These are phyloP conservation scores for Oasisia sp. DNA, from an alignment of 2,888 invertebrate genomes.

Conservation along the genomic window DNA sequence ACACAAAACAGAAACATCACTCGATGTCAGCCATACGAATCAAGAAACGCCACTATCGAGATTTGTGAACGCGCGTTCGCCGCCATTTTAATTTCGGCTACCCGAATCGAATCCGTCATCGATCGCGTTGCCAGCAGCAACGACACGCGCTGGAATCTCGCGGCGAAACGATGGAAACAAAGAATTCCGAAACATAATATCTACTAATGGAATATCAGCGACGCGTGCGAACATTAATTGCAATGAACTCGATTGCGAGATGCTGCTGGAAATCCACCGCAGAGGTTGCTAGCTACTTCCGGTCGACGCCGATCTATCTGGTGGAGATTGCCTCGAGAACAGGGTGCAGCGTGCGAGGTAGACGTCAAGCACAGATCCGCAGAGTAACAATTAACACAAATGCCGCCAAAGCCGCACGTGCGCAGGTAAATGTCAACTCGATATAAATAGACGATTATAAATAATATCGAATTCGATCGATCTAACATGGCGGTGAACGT, in stretches of 20 bases:
- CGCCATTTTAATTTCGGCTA: conserved; percentile 5
- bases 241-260: background rate
- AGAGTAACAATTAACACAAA: background rate
- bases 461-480: background rate
- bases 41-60: background rate
- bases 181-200: background rate
- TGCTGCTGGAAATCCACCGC: background rate
- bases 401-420: background rate
- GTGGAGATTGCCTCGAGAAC: background rate
- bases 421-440: background rate
- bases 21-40: background rate
- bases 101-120: background rate
- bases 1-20: too few species aligned
- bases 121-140: background rate
- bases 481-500: background rate
- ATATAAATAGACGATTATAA: background rate
- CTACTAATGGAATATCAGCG: conserved; percentile 17
- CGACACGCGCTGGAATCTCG: background rate
- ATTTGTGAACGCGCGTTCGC: background rate
- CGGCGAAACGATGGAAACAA: background rate
- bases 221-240: background rate
- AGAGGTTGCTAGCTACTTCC: background rate
- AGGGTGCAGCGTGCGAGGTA: background rate
- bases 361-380: background rate
- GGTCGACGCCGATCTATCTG: background rate